Evolutionary conservation across 1,140 invertebrate genomes (phyloP), one percentile per base, ranked within the genome.

Genomic region (Alviniconcha marisindica): DNA sequence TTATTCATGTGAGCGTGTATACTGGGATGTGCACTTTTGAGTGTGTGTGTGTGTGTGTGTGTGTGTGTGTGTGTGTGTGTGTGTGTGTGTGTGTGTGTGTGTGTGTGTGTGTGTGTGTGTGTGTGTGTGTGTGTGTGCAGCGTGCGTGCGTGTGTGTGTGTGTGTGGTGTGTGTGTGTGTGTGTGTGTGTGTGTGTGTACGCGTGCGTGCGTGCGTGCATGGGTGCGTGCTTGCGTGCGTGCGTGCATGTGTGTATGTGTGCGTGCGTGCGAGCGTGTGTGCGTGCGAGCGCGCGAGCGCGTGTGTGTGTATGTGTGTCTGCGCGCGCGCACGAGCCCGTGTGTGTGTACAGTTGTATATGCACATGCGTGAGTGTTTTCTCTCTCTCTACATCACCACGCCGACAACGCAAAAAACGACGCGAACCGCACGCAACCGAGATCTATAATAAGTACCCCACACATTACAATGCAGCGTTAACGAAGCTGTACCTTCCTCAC

Each of bases 61-160:
- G 7, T 36, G 38, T 71, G 60, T 40, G 38, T 44, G 63, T 42
- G 15, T 71, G 79, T 36, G 63, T 69, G 2, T 31, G 63, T 81
- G 31, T 44, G 79, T 81, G 28, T 36, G 60, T 66, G 44, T 48
- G 44, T 66, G 60, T 66, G 60, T 66, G 60, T 7, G 60, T 7
- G 60, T 7, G 60, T 7, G 60, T 5, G 60, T 33, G 60, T 5
- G 60, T 33, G 60, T 24, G 24, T 33, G 60, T 24, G 60, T 66
- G 60, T 24, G 60, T 66, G 60, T 66, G 60, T 33, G 60, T 33
- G 60, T 66, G 60, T 33, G 60, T 66, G 60, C 24, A n/a, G 60
- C 18, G 44, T 48, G 44, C 18, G 44, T 48, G 44, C 18, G 44
- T 48, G 44, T 48, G 44, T 66, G 60, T 10, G 60, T 28, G 31